Conservation (phyloP, 2,797 vertebrate species). For the Buphagus erythrorhynchus region DNA sequence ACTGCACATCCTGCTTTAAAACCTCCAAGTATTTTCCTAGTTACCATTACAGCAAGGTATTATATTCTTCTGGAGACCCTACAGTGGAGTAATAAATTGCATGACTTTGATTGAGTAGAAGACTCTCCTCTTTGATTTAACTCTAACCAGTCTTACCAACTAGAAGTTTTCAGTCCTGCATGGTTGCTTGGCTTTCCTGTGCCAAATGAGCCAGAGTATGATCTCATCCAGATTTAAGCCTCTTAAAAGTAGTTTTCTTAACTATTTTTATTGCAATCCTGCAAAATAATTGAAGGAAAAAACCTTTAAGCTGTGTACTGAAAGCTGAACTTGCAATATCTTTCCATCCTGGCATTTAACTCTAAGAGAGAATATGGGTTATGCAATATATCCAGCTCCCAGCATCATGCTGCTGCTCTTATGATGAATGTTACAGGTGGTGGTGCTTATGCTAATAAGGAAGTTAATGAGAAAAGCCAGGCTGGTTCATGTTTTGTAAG, state of each 20-base stretch:
- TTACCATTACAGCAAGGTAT: neutral
- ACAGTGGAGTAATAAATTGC: neutral
- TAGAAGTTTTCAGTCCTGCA: neutral
- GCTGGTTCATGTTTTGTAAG: neutral
- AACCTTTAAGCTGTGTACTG: neutral
- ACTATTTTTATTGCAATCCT: neutral
- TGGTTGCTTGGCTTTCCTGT: neutral
- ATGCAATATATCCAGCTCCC: neutral
- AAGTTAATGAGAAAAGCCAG: constrained; percentile 10
- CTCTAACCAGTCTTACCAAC: neutral
- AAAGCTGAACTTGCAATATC: neutral
- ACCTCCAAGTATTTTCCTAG: neutral
- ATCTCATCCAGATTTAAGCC: neutral
- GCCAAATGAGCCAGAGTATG: neutral
- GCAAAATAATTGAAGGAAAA: neutral
- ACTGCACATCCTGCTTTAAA: neutral
- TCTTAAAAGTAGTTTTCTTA: neutral
- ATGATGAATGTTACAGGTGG: neutral
- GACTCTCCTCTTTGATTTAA: neutral
- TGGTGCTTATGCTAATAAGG: neutral
- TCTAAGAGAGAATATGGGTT: neutral
- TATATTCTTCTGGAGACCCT: neutral
- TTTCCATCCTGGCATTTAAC: neutral
- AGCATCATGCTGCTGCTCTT: neutral
- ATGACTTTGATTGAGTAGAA: neutral